Evolutionary conservation across 2,113 vertebrate genomes (phyloP).

Genomic region (Asarcornis scutulata): DNA sequence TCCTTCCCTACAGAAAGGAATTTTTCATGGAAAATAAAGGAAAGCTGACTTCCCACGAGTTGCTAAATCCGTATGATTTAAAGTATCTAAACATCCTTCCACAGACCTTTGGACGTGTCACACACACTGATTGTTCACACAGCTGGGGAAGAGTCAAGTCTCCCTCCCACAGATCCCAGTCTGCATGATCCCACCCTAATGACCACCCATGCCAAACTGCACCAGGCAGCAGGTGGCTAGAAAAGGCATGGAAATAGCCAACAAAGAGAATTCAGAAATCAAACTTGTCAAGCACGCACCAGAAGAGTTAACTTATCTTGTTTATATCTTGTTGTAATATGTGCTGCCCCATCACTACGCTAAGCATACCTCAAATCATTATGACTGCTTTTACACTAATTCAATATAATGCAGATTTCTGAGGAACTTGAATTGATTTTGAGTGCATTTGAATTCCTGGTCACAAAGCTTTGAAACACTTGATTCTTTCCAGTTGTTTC

Average conservation of each 20-base stretch:
- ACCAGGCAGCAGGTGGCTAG: not conserved
- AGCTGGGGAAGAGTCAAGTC: not conserved
- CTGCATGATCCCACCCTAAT: accelerated
- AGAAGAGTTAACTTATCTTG: not conserved
- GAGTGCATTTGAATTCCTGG: not conserved
- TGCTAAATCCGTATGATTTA: not conserved
- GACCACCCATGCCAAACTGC: not conserved
- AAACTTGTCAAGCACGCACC: not conserved
- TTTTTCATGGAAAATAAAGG: not conserved
- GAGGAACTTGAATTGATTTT: not conserved
- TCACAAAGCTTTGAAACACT: not conserved
- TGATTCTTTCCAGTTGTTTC: not conserved
- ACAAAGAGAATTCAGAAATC: not conserved
- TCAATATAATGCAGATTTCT: not conserved
- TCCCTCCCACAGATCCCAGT: not conserved
- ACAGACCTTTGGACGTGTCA: not conserved
- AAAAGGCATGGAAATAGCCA: not conserved
- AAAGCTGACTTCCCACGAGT: not conserved
- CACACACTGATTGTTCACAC: not conserved
- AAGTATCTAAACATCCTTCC: conserved; percentile 13
- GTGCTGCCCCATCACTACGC: accelerated
- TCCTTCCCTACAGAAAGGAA: not conserved
- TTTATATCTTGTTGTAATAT: not conserved
- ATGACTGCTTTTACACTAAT: not conserved
- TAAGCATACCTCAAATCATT: not conserved